Base-by-base conservation (phyloP, 2,888 invertebrate genomes). In the Spisula subtruncata region DNA sequence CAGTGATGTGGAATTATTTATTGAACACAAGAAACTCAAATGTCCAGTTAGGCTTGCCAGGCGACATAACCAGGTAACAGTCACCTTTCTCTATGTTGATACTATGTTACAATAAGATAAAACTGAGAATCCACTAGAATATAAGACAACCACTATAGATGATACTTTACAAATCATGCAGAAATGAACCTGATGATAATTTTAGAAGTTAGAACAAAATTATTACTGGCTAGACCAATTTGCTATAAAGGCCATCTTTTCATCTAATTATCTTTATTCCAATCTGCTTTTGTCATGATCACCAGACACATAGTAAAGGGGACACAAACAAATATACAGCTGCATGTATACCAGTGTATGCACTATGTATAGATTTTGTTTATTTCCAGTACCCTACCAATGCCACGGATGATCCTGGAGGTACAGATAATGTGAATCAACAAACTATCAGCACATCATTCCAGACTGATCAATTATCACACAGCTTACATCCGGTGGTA, bases 11-110 rank as follows among this genome's bases (percentile, higher is more conserved):
- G 93, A 92, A 10, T 83, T 92, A 41, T 95, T 95, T 83, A 89
- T 95, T 79, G 83, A 93, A 12, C 96, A 96, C 93, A 96, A 96
- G 87, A 93, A 93, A 32, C 89, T 89, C 46, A 90, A 88, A 35
- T 95, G 95, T 75, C 93, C 93, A 32, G 90, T 91, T 2, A 81
- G 90, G 20, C 81, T 90, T 18, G 89, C 88, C n/a, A 88, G 89
- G 81, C 91, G 90, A 88, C 83, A 82, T 1, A 75, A 75, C 32
- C 75, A 75, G 75, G 75, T 75, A 75, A 60, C 32, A 60, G n/a
- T 12, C 12, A 48, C n/a, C n/a, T n/a, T n/a, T n/a, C n/a, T n/a
- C n/a, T n/a, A n/a, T n/a, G n/a, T n/a, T n/a, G n/a, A n/a, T n/a
- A n/a, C n/a, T 51, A 16, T 51, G 51, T 51, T 10, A 51, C 41